Evolutionary conservation across 2,113 vertebrate species (phyloP).

Genomic region (Rhadina sibilatrix): DNA sequence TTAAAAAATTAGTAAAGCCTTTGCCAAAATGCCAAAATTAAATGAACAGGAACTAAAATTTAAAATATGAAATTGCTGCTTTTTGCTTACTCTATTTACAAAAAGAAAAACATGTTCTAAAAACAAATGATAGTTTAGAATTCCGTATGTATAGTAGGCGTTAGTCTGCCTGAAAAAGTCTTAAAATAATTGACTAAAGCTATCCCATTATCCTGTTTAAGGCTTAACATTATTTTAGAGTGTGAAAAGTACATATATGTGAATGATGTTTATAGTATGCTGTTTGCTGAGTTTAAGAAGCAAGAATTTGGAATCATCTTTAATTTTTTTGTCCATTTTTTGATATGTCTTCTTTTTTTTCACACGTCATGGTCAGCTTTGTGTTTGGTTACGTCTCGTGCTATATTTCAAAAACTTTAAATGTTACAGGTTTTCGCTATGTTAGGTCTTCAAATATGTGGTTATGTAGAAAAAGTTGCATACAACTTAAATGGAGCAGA

Average conservation of each 20-base stretch:
- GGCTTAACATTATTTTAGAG: background rate
- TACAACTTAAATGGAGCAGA: constrained; percentile 1
- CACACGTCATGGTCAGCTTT: background rate
- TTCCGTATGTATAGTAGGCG: background rate
- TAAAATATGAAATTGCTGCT: background rate
- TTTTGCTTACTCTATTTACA: background rate
- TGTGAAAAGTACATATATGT: background rate
- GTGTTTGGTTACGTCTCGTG: background rate
- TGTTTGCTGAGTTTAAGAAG: background rate
- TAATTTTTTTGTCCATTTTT: background rate
- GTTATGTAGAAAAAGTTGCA: constrained; percentile 3
- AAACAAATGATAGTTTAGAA: background rate
- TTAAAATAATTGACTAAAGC: background rate
- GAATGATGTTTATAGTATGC: background rate
- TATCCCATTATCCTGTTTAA: background rate
- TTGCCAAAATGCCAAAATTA: background rate
- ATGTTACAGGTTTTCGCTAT: background rate
- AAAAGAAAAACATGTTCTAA: background rate
- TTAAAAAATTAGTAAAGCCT: background rate
- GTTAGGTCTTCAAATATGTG: background rate
- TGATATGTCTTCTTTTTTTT: background rate
- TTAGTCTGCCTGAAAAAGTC: background rate
- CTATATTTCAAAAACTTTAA: background rate
- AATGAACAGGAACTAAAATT: background rate
- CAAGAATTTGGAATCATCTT: background rate